Evolutionary conservation across 1,140 invertebrate species (phyloP).

Genomic region (Choristoneura fumiferana): DNA sequence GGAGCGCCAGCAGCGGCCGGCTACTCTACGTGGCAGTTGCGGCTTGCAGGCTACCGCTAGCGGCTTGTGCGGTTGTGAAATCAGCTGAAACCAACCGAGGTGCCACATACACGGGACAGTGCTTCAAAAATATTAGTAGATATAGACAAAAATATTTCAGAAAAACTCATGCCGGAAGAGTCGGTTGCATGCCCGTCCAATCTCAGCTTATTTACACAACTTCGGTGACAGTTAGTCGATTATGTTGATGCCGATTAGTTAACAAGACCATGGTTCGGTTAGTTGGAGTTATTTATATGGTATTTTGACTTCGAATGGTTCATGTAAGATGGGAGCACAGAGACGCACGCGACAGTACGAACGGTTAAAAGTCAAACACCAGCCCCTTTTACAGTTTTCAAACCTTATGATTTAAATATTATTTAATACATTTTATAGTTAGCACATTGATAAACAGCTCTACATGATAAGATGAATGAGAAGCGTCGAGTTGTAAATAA

Average conservation of each 20-base stretch:
- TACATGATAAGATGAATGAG: conserved; percentile 32
- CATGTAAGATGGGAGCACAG: too few species aligned
- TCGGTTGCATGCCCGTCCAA: conserved; percentile 66
- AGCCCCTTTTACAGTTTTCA: conserved; percentile 13
- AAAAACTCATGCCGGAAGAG: conserved; percentile 45
- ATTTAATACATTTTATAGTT: conserved; percentile 22
- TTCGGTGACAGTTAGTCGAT: conserved; percentile 15
- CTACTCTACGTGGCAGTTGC: conserved; percentile 30
- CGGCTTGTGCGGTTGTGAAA: conserved; percentile 63
- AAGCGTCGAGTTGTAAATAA: conserved; percentile 9
- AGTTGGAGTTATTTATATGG: conserved; percentile 23
- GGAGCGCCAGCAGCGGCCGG: neutral
- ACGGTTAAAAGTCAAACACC: conserved; percentile 32
- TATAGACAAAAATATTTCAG: conserved; percentile 25
- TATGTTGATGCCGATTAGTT: conserved; percentile 10
- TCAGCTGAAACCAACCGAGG: conserved; percentile 62
- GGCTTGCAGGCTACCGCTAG: conserved; percentile 58
- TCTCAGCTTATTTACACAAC: conserved; percentile 73
- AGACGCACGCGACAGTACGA: neutral
- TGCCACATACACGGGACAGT: conserved; percentile 39
- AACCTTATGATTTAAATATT: conserved; percentile 1
- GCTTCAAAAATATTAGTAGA: conserved; percentile 35
- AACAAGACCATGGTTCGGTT: conserved; percentile 3
- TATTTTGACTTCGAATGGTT: conserved; percentile 25
- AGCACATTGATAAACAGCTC: conserved; percentile 39